These are phyloP conservation scores for Tachystola acroxantha DNA, from an alignment of 2,888 invertebrate genomes.

Conservation along the genomic window DNA sequence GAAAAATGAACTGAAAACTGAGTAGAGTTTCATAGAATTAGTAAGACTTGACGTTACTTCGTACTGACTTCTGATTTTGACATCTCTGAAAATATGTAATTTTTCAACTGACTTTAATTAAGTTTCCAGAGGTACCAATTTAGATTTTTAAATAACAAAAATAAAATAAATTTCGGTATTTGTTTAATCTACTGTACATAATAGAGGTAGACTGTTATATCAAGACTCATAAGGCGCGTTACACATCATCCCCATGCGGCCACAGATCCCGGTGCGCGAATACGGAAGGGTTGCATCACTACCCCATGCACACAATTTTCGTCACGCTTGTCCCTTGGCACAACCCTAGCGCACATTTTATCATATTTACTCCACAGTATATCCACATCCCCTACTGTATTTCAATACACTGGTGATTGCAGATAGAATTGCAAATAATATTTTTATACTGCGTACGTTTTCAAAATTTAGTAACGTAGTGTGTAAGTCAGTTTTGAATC, in stretches of 20 bases:
- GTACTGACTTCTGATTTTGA: too few species aligned
- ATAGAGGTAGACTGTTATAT: too few species aligned
- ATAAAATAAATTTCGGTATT: too few species aligned
- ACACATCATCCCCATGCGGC: constrained; percentile 46
- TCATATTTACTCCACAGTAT: constrained; percentile 19
- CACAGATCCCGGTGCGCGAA: constrained; percentile 51
- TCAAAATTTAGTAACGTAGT: constrained; percentile 11
- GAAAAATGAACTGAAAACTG: too few species aligned
- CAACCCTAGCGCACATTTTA: constrained; percentile 14
- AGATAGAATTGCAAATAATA: background rate
- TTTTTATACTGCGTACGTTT: constrained; percentile 24
- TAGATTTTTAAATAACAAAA: too few species aligned
- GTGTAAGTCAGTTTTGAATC: constrained; percentile 14
- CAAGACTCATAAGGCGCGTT: background rate
- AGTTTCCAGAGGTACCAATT: too few species aligned
- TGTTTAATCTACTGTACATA: too few species aligned
- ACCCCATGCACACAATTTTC: constrained; percentile 53
- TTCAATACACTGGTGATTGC: constrained; percentile 15
- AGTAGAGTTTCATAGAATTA: too few species aligned
- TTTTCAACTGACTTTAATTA: too few species aligned
- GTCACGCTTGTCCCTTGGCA: constrained; percentile 57
- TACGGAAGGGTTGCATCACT: constrained; percentile 70
- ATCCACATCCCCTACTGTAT: constrained; percentile 17
- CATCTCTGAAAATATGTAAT: too few species aligned
- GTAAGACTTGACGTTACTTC: too few species aligned